Conservation (phyloP, 2,113 vertebrate species). For the Thymallus thymallus region DNA sequence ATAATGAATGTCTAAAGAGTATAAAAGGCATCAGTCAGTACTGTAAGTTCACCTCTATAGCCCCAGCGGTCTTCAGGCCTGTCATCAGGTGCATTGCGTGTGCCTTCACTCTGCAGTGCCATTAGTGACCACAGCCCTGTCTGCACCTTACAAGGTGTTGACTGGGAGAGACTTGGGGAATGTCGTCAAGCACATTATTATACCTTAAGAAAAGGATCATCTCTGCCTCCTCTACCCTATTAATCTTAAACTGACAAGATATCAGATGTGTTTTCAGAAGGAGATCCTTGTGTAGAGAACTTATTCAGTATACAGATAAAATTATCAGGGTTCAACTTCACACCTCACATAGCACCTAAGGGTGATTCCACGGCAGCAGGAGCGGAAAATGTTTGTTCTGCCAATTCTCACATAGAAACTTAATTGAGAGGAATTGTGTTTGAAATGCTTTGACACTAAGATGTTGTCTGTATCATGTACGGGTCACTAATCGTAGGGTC, state of each 20-base stretch:
- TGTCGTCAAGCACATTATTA: neutral
- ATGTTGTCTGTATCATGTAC: neutral
- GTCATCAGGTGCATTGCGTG: conserved; percentile 48
- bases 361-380: too few species aligned
- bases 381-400: neutral
- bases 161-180: neutral
- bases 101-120: conserved; percentile 46
- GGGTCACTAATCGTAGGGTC: neutral
- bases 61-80: conserved; percentile 31
- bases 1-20: conserved; percentile 15
- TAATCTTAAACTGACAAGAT: neutral
- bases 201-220: neutral
- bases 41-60: conserved; percentile 36
- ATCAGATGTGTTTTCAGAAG: neutral
- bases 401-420: too few species aligned
- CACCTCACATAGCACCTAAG: too few species aligned
- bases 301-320: neutral
- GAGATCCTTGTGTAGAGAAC: neutral
- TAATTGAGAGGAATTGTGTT: neutral
- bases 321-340: too few species aligned
- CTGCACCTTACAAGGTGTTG: conserved; percentile 28
- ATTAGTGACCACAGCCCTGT: conserved; percentile 48
- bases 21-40: conserved; percentile 42
- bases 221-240: neutral
- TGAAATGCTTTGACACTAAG: neutral